Evolutionary conservation across 2,888 invertebrate genomes (phyloP).

Genomic region (Osmoderma eremita): DNA sequence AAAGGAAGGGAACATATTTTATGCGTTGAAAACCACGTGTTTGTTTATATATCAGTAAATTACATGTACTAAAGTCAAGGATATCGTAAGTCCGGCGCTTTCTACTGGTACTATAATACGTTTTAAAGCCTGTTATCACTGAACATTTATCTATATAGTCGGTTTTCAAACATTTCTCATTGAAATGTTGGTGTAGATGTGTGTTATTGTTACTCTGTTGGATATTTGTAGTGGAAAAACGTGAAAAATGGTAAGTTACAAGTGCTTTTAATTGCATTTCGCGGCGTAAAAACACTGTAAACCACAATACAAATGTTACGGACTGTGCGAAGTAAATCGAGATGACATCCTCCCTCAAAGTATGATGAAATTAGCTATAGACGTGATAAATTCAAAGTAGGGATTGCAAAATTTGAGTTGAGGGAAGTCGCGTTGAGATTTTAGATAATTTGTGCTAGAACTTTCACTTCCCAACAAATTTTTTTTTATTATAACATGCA

Average conservation of each 20-base stretch:
- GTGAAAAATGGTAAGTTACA: conserved; percentile 29
- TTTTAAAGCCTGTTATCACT: conserved; percentile 45
- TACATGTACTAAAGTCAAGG: conserved; percentile 58
- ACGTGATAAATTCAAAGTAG: too few species aligned
- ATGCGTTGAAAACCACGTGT: conserved; percentile 52
- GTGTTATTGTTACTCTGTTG: conserved; percentile 35
- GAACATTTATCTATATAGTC: conserved; percentile 40
- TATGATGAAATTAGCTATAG: too few species aligned
- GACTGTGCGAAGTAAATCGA: too few species aligned
- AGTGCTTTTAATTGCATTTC: not conserved
- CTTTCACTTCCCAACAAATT: too few species aligned
- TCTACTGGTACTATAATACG: conserved; percentile 45
- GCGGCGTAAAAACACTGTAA: too few species aligned
- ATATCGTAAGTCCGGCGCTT: conserved; percentile 53
- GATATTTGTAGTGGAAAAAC: conserved; percentile 23
- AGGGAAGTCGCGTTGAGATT: too few species aligned
- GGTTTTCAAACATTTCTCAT: conserved; percentile 32
- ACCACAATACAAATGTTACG: too few species aligned
- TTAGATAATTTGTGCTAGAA: too few species aligned
- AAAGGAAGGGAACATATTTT: conserved; percentile 9
- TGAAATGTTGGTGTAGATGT: conserved; percentile 36
- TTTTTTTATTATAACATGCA: too few species aligned
- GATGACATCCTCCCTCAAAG: too few species aligned
- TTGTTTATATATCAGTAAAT: conserved; percentile 50
- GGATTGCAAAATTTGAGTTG: too few species aligned